Conservation (phyloP, 2,888 invertebrate genomes). For the Nasonovia ribisnigri region DNA sequence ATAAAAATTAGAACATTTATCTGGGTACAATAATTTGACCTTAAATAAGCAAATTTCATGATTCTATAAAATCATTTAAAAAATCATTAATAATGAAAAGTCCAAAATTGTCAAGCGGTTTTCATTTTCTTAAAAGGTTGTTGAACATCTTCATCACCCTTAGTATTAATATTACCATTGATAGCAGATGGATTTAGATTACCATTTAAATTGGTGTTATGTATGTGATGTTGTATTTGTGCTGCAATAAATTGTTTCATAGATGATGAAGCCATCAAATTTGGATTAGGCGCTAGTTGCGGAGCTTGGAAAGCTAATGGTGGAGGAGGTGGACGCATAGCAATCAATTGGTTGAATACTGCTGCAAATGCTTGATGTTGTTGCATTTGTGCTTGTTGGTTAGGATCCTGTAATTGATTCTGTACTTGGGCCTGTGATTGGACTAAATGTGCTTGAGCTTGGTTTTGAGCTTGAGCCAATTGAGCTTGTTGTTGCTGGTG, state of each 20-base stretch:
- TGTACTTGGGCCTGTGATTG: constrained; percentile 62
- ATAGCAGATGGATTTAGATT: constrained; percentile 64
- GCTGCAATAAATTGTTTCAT: constrained; percentile 63
- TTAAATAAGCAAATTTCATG: constrained; percentile 29
- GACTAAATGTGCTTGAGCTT: constrained; percentile 63
- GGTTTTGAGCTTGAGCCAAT: constrained; percentile 59
- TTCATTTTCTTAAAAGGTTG: constrained; percentile 66
- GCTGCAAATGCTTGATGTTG: constrained; percentile 62
- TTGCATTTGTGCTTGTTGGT: constrained; percentile 60
- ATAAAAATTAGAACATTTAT: constrained; percentile 11
- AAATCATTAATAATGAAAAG: not conserved
- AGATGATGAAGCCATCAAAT: constrained; percentile 61
- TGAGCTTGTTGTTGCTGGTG: constrained; percentile 60
- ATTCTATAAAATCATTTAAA: constrained; percentile 9
- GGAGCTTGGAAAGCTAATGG: constrained; percentile 61
- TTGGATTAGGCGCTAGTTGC: constrained; percentile 56
- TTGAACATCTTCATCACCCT: constrained; percentile 65
- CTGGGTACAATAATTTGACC: constrained; percentile 8
- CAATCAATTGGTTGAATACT: constrained; percentile 62
- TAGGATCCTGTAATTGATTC: constrained; percentile 62
- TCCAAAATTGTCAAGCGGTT: constrained; percentile 62
- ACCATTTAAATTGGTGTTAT: constrained; percentile 57
- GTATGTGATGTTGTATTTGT: constrained; percentile 63
- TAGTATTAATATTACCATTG: constrained; percentile 65
- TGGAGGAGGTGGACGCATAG: constrained; percentile 59